Conservation (phyloP, 2,888 invertebrate genomes). For the Schizaphis graminum region DNA sequence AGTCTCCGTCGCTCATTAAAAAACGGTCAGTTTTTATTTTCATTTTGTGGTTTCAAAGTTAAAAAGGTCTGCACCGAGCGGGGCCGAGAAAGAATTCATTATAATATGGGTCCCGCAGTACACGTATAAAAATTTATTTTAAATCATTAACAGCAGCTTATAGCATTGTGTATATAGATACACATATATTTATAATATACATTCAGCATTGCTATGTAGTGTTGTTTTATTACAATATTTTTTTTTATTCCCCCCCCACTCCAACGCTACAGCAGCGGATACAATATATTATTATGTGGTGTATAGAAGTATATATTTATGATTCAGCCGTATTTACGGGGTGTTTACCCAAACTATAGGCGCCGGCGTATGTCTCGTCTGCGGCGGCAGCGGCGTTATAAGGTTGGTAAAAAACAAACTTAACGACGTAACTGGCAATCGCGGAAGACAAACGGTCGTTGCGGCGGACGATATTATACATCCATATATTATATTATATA, state of each 20-base stretch:
- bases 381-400: neutral
- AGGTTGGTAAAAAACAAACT: slow-evolving; percentile 43
- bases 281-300: neutral
- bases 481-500: neutral
- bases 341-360: slow-evolving; percentile 40
- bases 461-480: slow-evolving; percentile 7
- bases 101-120: slow-evolving; percentile 41
- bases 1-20: slow-evolving; percentile 14
- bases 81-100: slow-evolving; percentile 1
- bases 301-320: neutral
- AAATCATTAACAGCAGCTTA: slow-evolving; percentile 33
- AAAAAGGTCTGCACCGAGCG: slow-evolving; percentile 15
- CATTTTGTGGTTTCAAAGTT: neutral
- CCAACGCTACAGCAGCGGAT: neutral
- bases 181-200: neutral
- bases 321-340: slow-evolving; percentile 24
- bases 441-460: slow-evolving; percentile 49
- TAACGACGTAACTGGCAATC: slow-evolving; percentile 38
- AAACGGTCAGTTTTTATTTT: slow-evolving; percentile 14
- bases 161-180: neutral
- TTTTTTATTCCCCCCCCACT: neutral
- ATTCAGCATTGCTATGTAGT: neutral
- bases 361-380: slow-evolving; percentile 24
- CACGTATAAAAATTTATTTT: neutral
- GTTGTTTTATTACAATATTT: slow-evolving; percentile 51